Evolutionary conservation across 2,888 invertebrate genomes (phyloP).

Genomic region (Lepidochrysops patricia): DNA sequence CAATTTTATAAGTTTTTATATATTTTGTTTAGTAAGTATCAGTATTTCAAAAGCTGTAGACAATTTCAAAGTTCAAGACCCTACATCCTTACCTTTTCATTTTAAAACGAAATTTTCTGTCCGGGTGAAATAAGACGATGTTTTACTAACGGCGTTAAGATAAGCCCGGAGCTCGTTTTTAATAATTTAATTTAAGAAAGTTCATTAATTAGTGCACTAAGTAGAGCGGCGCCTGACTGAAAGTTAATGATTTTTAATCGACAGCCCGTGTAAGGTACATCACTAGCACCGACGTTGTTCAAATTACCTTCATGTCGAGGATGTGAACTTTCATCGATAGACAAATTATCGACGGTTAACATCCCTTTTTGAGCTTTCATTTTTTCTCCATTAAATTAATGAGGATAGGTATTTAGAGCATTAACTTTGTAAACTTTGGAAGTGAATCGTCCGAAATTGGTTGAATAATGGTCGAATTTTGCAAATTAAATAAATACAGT

Average conservation of each 20-base stretch:
- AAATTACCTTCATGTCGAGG: constrained; percentile 2
- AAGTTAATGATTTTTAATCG: constrained; percentile 64
- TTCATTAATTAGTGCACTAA: constrained; percentile 21
- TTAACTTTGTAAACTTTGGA: too few relatives aligned
- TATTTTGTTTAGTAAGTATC: too few relatives aligned
- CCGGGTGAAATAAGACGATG: not conserved
- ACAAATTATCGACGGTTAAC: not conserved
- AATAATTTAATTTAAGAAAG: constrained; percentile 13
- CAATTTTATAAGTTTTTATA: too few relatives aligned
- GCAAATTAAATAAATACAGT: too few relatives aligned
- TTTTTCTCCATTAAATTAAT: not conserved
- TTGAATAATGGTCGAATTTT: too few relatives aligned
- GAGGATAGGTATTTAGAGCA: not conserved
- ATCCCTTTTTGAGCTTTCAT: not conserved
- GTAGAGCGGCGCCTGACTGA: constrained; percentile 40
- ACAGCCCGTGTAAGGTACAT: constrained; percentile 42
- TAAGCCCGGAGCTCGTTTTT: not conserved
- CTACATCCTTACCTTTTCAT: not conserved
- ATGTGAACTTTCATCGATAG: constrained; percentile 5
- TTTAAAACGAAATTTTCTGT: not conserved
- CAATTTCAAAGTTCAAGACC: not conserved
- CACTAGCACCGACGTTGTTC: constrained; percentile 33
- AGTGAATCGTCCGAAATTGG: too few relatives aligned
- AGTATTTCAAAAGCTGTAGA: too few relatives aligned
- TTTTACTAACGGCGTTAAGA: not conserved